These are phyloP conservation scores for Chloroclystis v-ata DNA, from an alignment of 2,888 invertebrate species.

Conservation along the genomic window DNA sequence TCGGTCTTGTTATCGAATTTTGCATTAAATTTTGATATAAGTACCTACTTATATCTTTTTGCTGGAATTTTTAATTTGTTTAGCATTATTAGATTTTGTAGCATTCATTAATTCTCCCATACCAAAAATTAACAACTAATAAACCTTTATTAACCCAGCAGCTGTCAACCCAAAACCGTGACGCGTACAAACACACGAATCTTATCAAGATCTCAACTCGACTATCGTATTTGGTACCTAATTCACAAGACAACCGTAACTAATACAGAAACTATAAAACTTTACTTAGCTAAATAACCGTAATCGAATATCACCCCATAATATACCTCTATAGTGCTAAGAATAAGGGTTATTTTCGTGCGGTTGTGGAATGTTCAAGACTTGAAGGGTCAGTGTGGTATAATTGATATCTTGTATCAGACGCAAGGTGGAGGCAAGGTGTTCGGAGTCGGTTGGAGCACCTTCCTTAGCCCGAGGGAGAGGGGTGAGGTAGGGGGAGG, in stretches of 20 bases:
- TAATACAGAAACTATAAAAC: conserved; percentile 63
- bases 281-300: conserved; percentile 68
- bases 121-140: not conserved
- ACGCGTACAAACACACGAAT: conserved; percentile 47
- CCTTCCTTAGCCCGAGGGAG: conserved; percentile 52
- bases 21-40: no score
- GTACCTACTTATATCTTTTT: not conserved
- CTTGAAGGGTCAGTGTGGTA: conserved; percentile 25
- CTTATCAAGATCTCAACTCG: conserved; percentile 57
- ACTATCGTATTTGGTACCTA: conserved; percentile 56
- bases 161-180: conserved; percentile 36
- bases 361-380: not conserved
- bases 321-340: no score
- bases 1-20: no score
- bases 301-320: conserved; percentile 54
- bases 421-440: conserved; percentile 76
- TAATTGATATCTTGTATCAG: conserved; percentile 69
- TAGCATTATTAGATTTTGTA: no score
- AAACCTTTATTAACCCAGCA: conserved; percentile 21
- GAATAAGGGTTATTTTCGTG: no score
- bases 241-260: conserved; percentile 73
- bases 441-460: conserved; percentile 66
- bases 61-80: not conserved
- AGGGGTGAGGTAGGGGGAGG: conserved; percentile 24
- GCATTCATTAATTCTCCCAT: no score